Conservation (phyloP, 2,888 invertebrate species). For the Catocala nupta region DNA sequence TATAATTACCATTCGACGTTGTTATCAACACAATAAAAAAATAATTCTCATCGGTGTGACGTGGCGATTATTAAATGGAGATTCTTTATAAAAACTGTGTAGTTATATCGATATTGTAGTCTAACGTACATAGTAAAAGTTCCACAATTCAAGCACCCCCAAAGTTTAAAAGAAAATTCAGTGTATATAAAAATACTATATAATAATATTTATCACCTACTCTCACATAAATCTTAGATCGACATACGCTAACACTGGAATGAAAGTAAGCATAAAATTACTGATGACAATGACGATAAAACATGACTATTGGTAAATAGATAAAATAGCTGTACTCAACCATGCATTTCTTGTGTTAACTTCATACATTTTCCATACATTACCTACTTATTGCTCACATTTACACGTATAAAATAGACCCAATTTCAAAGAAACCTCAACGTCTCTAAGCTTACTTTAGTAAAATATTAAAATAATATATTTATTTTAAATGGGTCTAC, state of each 20-base stretch:
- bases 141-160: constrained; percentile 74
- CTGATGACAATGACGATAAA: constrained; percentile 60
- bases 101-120: constrained; percentile 54
- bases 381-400: constrained; percentile 23
- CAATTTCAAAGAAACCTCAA: background rate
- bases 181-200: constrained; percentile 80
- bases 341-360: constrained; percentile 12
- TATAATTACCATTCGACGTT: constrained; percentile 75
- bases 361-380: constrained; percentile 17
- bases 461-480: constrained; percentile 6
- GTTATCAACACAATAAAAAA: constrained; percentile 69
- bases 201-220: constrained; percentile 65
- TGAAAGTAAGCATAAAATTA: constrained; percentile 80
- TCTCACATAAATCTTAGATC: constrained; percentile 82
- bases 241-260: constrained; percentile 83
- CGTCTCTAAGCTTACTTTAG: background rate
- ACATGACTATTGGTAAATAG: constrained; percentile 57
- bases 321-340: constrained; percentile 54
- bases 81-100: constrained; percentile 64
- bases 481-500: constrained; percentile 7
- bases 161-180: constrained; percentile 66
- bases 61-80: constrained; percentile 68
- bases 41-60: constrained; percentile 72
- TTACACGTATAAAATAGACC: background rate
- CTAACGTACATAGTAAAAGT: constrained; percentile 65